Evolutionary conservation across 2,113 vertebrate genomes (phyloP), one percentile per base, ranked within the genome.

Genomic region (Psittacara wagleri): DNA sequence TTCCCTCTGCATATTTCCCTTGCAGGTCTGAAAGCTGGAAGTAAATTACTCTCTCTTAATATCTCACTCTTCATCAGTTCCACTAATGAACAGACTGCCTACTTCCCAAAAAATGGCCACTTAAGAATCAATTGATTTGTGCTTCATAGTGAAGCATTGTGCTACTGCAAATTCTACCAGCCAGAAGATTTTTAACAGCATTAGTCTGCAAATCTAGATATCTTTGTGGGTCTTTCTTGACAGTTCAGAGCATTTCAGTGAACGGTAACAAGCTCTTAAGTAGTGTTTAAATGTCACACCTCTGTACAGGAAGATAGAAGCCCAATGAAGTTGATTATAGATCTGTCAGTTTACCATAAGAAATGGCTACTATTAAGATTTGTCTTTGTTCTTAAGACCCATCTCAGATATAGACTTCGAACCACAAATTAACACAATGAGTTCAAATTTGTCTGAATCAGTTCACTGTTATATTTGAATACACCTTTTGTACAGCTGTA

Each of bases 121-220:
- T 96, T 94, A 91, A 92, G 73, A 78, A 92, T 75, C 69, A 78
- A 31, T 27, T 88, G 82, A 92, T 90, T 90, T 84, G 17, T 76
- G 31, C 80, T 94, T 90, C 68, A 88, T 24, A 86, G 76, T 16
- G 44, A 70, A 77, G 17, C 37, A 5, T 37, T 70, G 44, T 63
- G 51, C 59, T 81, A 9, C 74, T 67, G 76, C 41, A 81, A 76
- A 59, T 90, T 83, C 37, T 80, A 54, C 55, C 31, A 72, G 49
- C 11, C 18, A 78, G 75, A n/a, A 84, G 39, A 41, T 41, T 90
- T 92, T 74, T 70, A 80, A 55, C 86, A 94, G 51, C 25, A 83
- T 54, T 74, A 37, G 37, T 52, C 63, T 88, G 49, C 63, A 83
- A 76, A 52, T 80, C 72, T 59, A 67, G 51, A 24, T 88, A 48